phyloP scores from a whole-genome alignment of 2,888 invertebrate genomes.

The Papilio demoleus region DNA sequence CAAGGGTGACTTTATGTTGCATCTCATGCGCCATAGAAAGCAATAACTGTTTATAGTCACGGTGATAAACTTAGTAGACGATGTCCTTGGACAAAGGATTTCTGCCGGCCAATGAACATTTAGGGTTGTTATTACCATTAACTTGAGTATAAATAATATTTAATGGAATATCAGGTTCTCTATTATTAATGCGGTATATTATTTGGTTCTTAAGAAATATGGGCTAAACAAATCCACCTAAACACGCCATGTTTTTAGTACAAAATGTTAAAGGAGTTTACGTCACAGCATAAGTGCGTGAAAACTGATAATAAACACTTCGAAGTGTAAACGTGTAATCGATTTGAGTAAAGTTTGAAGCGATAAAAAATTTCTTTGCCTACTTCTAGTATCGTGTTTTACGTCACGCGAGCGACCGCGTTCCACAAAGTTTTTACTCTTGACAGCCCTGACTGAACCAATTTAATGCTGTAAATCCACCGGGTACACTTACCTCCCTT shows the following conservation, averaged over 20 bases:
- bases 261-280: background rate
- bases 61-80: constrained; percentile 68
- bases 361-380: constrained; percentile 52
- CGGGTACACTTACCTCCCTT: constrained; percentile 79
- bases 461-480: constrained; percentile 81
- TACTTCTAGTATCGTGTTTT: constrained; percentile 54
- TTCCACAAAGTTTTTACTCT: constrained; percentile 61
- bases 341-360: constrained; percentile 48
- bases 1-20: constrained; percentile 65
- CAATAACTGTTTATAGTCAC: constrained; percentile 72
- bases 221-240: background rate
- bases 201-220: background rate
- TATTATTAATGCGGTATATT: background rate
- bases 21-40: constrained; percentile 57
- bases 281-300: background rate
- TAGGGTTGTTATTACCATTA: constrained; percentile 46
- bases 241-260: too few species aligned
- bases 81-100: constrained; percentile 70
- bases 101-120: constrained; percentile 55
- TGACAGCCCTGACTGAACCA: constrained; percentile 75
- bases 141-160: constrained; percentile 5
- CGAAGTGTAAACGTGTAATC: constrained; percentile 46
- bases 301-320: constrained; percentile 22
- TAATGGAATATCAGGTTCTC: background rate
- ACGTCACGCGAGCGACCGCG: constrained; percentile 57